Evolutionary conservation across 2,888 invertebrate species (phyloP), one percentile per base, ranked within the genome.

Genomic region (Drosophila niveifrons): DNA sequence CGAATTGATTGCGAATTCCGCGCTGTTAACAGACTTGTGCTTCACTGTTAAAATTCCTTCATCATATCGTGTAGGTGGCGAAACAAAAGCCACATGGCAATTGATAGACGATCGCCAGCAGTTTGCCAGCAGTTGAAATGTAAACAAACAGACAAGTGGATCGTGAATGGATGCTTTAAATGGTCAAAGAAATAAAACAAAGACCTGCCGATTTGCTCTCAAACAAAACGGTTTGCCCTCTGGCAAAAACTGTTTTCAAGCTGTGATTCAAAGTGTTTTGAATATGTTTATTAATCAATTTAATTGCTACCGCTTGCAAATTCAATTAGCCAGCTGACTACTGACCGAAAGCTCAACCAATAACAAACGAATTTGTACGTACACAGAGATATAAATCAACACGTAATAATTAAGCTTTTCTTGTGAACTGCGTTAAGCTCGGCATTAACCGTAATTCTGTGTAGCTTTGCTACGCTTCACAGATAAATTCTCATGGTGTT

Each of bases 131-230:
- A 36, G 58, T 53, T 61, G 50, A 73, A 65, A 66, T 77, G 75
- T 77, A 77, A 76, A 76, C 75, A 76, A 76, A 77, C 69, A 39
- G 43, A 65, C 51, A 59, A 75, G 69, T 73, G 73, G 68, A 61
- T 72, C 64, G 61, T 68, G 61, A 67, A 62, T 72, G 46, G 50
- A 64, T 59, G 52, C 48, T 57, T 43, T 29, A 29, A 51, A 23
- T 48, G 53, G 43, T 51, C 59, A 41, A 47, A 29, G 36, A 44
- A 61, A 39, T 9, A 39, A 57, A 23, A 23, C 23, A 23, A 23
- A 23, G 36, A 66, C 55, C 64, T 66, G 75, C 47, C 61, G 56
- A 43, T 61, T 75, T 56, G 53, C 74, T 62, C 66, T 58, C 46
- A 29, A 57, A 55, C 57, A 41, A 72, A 47, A 11, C 10, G n/a